Base-by-base conservation (phyloP, 2,113 vertebrate genomes). In the Mus pahari region DNA sequence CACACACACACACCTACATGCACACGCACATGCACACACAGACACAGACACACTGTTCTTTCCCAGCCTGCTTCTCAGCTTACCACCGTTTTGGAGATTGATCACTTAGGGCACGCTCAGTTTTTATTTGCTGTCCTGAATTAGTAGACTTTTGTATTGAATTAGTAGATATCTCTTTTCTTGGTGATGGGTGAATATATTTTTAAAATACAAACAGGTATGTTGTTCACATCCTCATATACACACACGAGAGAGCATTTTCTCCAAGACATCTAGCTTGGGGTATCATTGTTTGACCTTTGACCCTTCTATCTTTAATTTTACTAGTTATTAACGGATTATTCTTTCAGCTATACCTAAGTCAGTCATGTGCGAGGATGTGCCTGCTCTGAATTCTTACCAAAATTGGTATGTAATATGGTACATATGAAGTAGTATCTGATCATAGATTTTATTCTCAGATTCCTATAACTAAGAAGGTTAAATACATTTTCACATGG, bases 401-500 rank as follows among this genome's bases (percentile, higher is more conserved):
- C 33, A 75, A 53, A 66, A 66, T 11, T 39, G 36, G 9, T 19
- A 22, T 50, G 58, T 7, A 83, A 3, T n/a, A 7, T 68, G 9
- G 48, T 28, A 14, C 53, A 28, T 77, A 31, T 45, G 66, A 84
- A 92, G 24, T 36, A 31, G 11, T 73, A 58, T 73, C 5, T n/a
- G 12, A 20, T 88, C 83, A 8, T 60, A 42, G 68, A 92, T 88
- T 78, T 84, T 74, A 39, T 91, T 50, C 9, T 39, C 7, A 74
- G 36, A 92, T 93, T 48, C 14, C 16, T 92, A 60, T 91, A 89
- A 64, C 6, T 75, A 55, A 48, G 71, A 91, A 94, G 5, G 10
- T 77, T 81, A 91, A 77, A 28, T 39, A 73, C 60, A 22, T 77
- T 96, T 96, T 93, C 22, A 77, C 42, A 13, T 60, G n/a, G n/a